Base-by-base conservation (phyloP, 2,113 vertebrate genomes). In the Nematolebias whitei region DNA sequence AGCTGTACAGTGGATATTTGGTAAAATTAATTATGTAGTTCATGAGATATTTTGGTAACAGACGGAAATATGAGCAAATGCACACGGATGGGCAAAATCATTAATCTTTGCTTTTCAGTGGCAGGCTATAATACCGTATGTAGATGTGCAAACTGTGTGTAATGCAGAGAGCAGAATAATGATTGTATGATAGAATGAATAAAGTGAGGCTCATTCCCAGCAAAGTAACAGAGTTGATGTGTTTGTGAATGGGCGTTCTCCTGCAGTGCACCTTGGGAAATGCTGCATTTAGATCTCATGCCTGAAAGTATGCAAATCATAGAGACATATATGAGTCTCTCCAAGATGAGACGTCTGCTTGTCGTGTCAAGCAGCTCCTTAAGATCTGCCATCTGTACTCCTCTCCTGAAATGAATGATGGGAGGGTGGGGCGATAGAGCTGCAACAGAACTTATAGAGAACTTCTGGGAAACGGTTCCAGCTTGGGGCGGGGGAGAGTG, bases 381-480 rank as follows among this genome's bases (percentile, higher is more conserved):
- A 15, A 44, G 32, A 35, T 49, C 13, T 18, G 15, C 12, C 40
- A 44, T 53, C 3, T 65, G 58, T 60, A 59, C 68, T 80, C 77
- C 70, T 50, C 48, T 69, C 55, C 50, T 68, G 49, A 67, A 18
- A 73, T 29, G 63, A 75, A 55, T 12, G 26, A 5, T 29, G 40
- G 22, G 35, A 50, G 76, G 63, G 63, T 44, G 68, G 71, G 56
- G 70, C 15, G 16, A 65, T 45, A 75, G 14, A 1, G 44, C 67
- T 72, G 57, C 60, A 57, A 71, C 39, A 2, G 26, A 24, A 64
- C 63, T 71, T 24, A 40, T 15, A 60, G 49, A 60, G 49, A 51
- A 51, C 13, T n/a, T 62, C 19, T 59, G 47, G 49, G 60, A 70
- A 59, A 70, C 58, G 12, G 13, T 48, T 58, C 38, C 51, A 38